These are phyloP conservation scores for Pipistrellus nathusii DNA, from an alignment of 2,797 vertebrate species.

Conservation along the genomic window DNA sequence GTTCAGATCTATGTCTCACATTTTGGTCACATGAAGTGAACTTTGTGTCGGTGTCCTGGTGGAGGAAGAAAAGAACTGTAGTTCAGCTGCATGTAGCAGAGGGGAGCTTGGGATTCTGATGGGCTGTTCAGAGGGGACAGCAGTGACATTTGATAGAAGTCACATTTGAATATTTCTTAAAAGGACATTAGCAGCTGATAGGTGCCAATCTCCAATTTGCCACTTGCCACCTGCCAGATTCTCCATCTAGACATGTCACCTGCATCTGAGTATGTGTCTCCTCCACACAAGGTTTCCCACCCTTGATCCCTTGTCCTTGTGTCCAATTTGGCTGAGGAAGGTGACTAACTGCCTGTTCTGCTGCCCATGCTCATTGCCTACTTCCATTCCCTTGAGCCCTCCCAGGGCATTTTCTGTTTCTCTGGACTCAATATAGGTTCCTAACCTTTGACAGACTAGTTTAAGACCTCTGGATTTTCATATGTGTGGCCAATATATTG, in stretches of 20 bases:
- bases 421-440: neutral
- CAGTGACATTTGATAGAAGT: neutral
- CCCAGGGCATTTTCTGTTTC: neutral
- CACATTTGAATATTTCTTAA: neutral
- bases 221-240: neutral
- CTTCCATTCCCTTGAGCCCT: neutral
- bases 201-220: neutral
- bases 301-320: neutral
- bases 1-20: neutral
- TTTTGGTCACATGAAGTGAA: neutral
- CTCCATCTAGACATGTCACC: neutral
- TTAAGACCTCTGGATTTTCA: neutral
- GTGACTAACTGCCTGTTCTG: neutral
- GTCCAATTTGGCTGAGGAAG: neutral
- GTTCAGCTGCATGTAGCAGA: neutral
- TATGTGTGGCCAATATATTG: neutral
- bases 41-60: neutral
- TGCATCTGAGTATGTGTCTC: neutral
- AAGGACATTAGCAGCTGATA: neutral
- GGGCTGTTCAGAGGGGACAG: neutral
- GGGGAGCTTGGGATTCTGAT: neutral
- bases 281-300: neutral
- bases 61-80: neutral
- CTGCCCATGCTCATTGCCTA: neutral
- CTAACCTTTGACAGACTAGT: neutral